These are phyloP conservation scores for Drosophila diplacantha DNA, from an alignment of 2,888 invertebrate species.

Conservation along the genomic window DNA sequence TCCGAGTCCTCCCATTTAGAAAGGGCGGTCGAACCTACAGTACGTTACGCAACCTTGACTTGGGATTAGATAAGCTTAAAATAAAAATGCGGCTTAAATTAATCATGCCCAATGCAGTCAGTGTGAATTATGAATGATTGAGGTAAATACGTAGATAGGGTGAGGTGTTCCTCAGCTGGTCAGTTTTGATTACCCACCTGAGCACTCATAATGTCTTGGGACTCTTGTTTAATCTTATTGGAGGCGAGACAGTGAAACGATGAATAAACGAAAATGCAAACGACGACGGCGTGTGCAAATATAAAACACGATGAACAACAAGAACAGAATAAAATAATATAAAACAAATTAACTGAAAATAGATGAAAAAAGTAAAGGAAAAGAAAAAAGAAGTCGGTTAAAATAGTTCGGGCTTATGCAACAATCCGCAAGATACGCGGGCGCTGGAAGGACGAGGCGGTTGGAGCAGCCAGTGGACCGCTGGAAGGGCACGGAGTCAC, in stretches of 20 bases:
- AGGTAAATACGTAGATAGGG: conserved; percentile 22
- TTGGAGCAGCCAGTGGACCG: conserved; percentile 67
- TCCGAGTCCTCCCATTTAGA: not conserved
- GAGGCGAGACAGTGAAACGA: conserved; percentile 27
- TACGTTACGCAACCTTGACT: conserved; percentile 18
- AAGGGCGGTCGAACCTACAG: conserved; percentile 4
- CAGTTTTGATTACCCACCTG: conserved; percentile 62
- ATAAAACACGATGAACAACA: conserved; percentile 22
- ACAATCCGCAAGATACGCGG: conserved; percentile 64
- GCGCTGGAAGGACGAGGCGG: conserved; percentile 53
- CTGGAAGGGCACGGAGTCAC: conserved; percentile 55
- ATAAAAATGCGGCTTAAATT: conserved; percentile 3
- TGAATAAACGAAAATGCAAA: conserved; percentile 27
- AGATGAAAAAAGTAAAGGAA: conserved; percentile 8
- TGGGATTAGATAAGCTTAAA: not conserved
- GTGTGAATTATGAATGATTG: conserved; percentile 12
- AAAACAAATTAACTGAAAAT: conserved; percentile 31
- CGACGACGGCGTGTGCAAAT: conserved; percentile 28
- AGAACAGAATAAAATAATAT: conserved; percentile 22
- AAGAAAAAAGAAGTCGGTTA: conserved; percentile 8
- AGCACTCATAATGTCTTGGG: conserved; percentile 50
- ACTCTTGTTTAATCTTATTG: conserved; percentile 28
- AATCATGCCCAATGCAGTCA: conserved; percentile 28
- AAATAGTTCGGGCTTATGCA: conserved; percentile 61
- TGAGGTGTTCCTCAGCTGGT: conserved; percentile 22